Conservation (phyloP, 2,888 invertebrate genomes). For the Caenorhabditis wallacei region DNA sequence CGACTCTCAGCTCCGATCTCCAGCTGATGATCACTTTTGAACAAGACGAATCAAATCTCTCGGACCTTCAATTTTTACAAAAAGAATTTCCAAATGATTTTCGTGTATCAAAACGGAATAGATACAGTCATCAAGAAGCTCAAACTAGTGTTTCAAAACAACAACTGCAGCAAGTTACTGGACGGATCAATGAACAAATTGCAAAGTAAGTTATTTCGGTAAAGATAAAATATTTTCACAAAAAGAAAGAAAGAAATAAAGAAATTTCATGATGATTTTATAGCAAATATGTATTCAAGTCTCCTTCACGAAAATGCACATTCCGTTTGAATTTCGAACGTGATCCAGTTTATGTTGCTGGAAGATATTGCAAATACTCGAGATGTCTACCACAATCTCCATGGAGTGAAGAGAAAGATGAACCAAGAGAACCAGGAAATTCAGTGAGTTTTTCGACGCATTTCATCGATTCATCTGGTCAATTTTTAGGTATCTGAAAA, state of each 20-base stretch:
- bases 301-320: conserved; percentile 72
- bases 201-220: conserved; percentile 53
- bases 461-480: neutral
- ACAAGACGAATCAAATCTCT: conserved; percentile 77
- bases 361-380: conserved; percentile 90
- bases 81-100: conserved; percentile 75
- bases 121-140: conserved; percentile 39
- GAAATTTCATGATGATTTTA: neutral
- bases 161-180: conserved; percentile 66
- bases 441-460: conserved; percentile 62
- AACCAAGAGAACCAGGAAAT: conserved; percentile 68
- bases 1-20: conserved; percentile 79
- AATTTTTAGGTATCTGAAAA: conserved; percentile 78
- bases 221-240: conserved; percentile 4
- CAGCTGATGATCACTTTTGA: conserved; percentile 79
- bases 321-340: conserved; percentile 75
- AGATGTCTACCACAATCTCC: conserved; percentile 90
- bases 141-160: conserved; percentile 62
- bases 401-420: conserved; percentile 86
- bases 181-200: conserved; percentile 50
- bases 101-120: conserved; percentile 40
- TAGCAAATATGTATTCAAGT: conserved; percentile 71
- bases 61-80: conserved; percentile 75
- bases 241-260: too few relatives aligned
- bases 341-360: conserved; percentile 84